These are phyloP conservation scores for Cheilosia urbana DNA, from an alignment of 2,888 invertebrate species.

Conservation along the genomic window DNA sequence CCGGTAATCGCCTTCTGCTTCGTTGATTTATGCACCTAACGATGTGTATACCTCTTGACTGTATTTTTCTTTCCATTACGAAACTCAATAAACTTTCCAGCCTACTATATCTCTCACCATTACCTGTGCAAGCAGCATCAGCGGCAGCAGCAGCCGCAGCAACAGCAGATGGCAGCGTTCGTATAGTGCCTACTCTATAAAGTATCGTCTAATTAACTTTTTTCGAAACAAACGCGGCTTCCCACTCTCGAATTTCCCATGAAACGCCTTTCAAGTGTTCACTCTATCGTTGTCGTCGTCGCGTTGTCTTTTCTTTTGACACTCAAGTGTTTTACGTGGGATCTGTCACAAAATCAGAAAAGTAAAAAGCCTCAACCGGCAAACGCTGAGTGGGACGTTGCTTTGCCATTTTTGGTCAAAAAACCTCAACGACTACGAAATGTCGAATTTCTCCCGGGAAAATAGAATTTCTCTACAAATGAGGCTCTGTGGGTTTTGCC, in stretches of 20 bases:
- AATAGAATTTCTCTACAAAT: conserved; percentile 25
- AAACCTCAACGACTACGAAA: conserved; percentile 6
- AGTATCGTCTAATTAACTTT: conserved; percentile 62
- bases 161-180: background rate
- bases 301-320: conserved; percentile 45
- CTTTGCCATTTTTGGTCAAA: conserved; percentile 63
- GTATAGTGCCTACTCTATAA: background rate
- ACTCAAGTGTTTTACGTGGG: conserved; percentile 69
- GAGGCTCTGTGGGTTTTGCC: conserved; percentile 32
- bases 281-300: conserved; percentile 23
- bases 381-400: conserved; percentile 46
- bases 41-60: conserved; percentile 42
- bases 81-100: conserved; percentile 56
- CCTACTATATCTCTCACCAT: conserved; percentile 36
- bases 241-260: conserved; percentile 66
- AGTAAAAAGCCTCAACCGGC: conserved; percentile 2
- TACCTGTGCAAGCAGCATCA: background rate
- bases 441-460: conserved; percentile 48
- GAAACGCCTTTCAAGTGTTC: conserved; percentile 58
- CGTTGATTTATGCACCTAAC: conserved; percentile 53
- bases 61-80: conserved; percentile 20
- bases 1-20: conserved; percentile 68
- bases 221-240: conserved; percentile 22
- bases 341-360: conserved; percentile 55
- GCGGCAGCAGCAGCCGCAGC: background rate